These are phyloP conservation scores for Aulostomus chinensis DNA, from an alignment of 2,797 vertebrate genomes.

Conservation along the genomic window DNA sequence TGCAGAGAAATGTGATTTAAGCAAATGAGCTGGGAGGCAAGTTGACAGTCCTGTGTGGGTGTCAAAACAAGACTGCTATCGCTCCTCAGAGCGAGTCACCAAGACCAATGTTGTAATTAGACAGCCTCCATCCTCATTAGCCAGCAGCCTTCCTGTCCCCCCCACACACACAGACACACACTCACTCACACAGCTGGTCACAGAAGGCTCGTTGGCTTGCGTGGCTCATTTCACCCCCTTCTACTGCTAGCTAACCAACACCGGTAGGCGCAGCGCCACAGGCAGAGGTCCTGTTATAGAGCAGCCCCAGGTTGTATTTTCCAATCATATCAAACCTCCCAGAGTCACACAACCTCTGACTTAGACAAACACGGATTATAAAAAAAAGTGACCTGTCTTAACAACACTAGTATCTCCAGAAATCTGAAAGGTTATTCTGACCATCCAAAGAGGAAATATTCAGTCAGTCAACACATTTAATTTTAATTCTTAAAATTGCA, in stretches of 20 bases:
- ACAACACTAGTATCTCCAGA: too few relatives aligned
- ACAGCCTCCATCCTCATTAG: slow-evolving; percentile 34
- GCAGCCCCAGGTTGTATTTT: too few relatives aligned
- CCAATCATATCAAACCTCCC: too few relatives aligned
- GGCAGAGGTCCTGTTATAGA: slow-evolving; percentile 1
- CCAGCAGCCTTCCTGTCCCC: slow-evolving; percentile 22
- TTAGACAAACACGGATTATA: too few relatives aligned
- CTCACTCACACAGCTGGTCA: too few relatives aligned
- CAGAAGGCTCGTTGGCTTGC: slow-evolving; percentile 21
- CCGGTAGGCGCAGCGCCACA: slow-evolving; percentile 10
- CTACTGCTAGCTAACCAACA: slow-evolving; percentile 29
- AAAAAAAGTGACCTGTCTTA: too few relatives aligned
- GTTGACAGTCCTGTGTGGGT: slow-evolving; percentile 35
- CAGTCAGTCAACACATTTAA: too few relatives aligned
- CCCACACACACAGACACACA: slow-evolving; percentile 1
- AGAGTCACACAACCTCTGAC: too few relatives aligned
- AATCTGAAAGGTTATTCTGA: too few relatives aligned
- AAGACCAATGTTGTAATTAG: slow-evolving; percentile 27
- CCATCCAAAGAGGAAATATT: too few relatives aligned
- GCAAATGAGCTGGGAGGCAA: not conserved
- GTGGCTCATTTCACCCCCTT: slow-evolving; percentile 50
- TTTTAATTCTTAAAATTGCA: too few relatives aligned
- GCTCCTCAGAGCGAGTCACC: slow-evolving; percentile 18
- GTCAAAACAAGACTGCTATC: slow-evolving; percentile 18
- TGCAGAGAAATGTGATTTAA: not conserved